These are phyloP conservation scores for Seira musarum DNA, from an alignment of 2,888 invertebrate species.

Conservation along the genomic window DNA sequence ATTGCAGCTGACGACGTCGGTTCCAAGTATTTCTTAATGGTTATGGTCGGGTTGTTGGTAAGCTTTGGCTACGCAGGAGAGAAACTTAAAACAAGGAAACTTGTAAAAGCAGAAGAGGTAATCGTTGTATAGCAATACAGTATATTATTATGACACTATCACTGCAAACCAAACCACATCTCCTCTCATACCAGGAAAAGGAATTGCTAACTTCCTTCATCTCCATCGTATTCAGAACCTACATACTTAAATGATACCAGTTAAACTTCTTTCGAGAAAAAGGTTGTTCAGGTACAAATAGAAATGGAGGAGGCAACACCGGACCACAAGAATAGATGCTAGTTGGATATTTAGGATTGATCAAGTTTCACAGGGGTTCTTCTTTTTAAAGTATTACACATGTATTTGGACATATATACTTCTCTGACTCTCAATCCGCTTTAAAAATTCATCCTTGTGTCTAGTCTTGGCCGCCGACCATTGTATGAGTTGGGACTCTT, in stretches of 20 bases:
- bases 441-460: conserved; percentile 1
- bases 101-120: too few species aligned
- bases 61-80: conserved; percentile 2
- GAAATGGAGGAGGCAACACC: too few species aligned
- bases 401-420: background rate
- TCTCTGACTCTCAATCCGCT: background rate
- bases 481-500: background rate
- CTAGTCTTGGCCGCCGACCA: background rate
- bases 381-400: background rate
- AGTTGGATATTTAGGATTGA: background rate
- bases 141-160: too few species aligned
- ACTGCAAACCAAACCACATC: background rate
- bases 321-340: background rate
- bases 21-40: conserved; percentile 10
- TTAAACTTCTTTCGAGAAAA: background rate
- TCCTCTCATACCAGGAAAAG: background rate
- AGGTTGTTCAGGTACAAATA: background rate
- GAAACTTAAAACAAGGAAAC: background rate
- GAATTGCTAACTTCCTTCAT: background rate
- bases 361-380: conserved; percentile 12
- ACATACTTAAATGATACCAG: background rate
- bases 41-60: background rate
- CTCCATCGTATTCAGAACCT: too few species aligned
- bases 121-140: too few species aligned
- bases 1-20: background rate